Percentiles rank a stretch among this genome's conserved stretches.
Evolutionary conservation across 1,140 invertebrate genomes (phyloP).

Genomic region (Mya arenaria): DNA sequence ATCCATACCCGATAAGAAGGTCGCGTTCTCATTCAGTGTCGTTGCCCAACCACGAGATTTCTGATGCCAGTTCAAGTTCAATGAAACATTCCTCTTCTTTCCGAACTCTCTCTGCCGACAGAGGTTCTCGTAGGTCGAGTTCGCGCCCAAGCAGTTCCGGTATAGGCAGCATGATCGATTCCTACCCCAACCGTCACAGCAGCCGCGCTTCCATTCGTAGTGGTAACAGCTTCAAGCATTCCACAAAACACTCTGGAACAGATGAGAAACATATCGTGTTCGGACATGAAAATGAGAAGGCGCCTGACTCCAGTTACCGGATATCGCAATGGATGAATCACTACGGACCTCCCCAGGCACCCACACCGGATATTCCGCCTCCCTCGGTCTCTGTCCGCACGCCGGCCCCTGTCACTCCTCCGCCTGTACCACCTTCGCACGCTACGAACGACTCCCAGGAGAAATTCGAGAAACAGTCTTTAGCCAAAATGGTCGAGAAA

Average conservation of each 20-base stretch:
- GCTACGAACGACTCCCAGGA: background rate
- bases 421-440: background rate
- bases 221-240: background rate
- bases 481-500: no score
- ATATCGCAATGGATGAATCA: conserved; percentile 58
- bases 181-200: background rate
- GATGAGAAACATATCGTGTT: background rate
- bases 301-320: background rate
- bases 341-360: background rate
- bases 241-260: background rate
- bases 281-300: conserved; percentile 20
- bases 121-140: background rate
- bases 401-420: conserved; percentile 22
- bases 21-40: no score
- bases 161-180: background rate
- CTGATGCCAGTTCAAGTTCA: no score
- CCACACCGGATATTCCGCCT: conserved; percentile 24
- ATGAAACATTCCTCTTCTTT: no score
- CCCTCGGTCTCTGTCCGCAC: conserved; percentile 3
- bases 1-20: no score
- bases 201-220: background rate
- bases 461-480: no score
- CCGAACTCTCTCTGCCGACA: background rate
- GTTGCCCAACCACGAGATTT: no score
- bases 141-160: background rate